These are phyloP conservation scores for Bombus terrestris DNA, from an alignment of 1,140 invertebrate species.

Conservation along the genomic window DNA sequence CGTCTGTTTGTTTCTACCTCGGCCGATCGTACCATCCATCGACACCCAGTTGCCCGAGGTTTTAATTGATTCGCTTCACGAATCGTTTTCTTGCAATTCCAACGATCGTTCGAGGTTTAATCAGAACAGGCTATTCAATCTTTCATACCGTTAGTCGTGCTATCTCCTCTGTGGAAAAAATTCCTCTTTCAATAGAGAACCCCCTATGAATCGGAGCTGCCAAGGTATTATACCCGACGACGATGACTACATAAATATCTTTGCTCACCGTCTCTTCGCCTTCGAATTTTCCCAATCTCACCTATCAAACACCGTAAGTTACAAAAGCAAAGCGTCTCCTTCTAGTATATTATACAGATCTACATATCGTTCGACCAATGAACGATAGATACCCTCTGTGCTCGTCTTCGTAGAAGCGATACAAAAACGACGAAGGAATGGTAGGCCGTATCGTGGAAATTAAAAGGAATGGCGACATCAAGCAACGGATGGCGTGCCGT, in stretches of 20 bases:
- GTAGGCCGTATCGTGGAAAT: not conserved
- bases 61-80: slow-evolving; percentile 38
- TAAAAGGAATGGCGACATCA: slow-evolving; percentile 2
- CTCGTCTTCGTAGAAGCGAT: not conserved
- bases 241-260: not conserved
- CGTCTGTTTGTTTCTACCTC: slow-evolving; percentile 10
- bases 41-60: not conserved
- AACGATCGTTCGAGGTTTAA: not conserved
- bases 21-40: not conserved
- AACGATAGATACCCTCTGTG: not conserved
- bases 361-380: not conserved
- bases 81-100: not conserved
- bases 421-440: not conserved
- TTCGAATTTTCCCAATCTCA: not conserved
- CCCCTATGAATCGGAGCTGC: not conserved
- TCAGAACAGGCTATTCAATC: not conserved
- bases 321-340: not conserved
- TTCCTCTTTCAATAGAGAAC: not conserved
- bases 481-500: slow-evolving; percentile 14
- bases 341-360: not conserved
- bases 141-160: not conserved
- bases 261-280: not conserved
- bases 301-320: not conserved
- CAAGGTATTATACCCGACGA: not conserved
- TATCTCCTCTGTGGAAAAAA: not conserved